A percentile compares a stretch with the other conserved stretches of the same genome.
Conservation (phyloP, 2,113 vertebrate genomes). For the Uropsilus gracilis region DNA sequence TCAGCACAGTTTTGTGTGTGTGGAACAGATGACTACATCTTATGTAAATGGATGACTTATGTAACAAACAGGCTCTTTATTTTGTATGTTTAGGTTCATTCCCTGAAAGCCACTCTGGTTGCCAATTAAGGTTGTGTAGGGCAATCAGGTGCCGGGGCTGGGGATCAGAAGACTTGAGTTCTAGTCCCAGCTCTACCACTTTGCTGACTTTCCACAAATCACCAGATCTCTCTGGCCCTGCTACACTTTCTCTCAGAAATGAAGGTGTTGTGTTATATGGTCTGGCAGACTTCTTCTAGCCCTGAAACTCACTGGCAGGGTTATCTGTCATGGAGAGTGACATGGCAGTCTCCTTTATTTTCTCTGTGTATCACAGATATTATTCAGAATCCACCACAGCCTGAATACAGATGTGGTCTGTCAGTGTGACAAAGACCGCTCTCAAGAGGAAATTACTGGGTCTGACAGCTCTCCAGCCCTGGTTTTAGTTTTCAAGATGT, state of each 20-base stretch:
- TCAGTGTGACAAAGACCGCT: slow-evolving; percentile 62
- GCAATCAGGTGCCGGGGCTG: background rate
- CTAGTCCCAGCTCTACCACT: background rate
- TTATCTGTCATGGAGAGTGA: slow-evolving; percentile 40
- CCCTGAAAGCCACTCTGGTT: too few relatives aligned
- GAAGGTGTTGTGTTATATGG: background rate
- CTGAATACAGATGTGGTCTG: slow-evolving; percentile 74
- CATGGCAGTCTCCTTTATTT: slow-evolving; percentile 49
- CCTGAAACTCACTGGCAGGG: background rate
- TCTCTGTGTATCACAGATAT: slow-evolving; percentile 29
- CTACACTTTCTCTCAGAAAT: background rate
- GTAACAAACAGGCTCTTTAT: background rate
- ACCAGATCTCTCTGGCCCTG: background rate
- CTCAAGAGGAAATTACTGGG: slow-evolving; percentile 55
- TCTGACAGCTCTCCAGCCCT: slow-evolving; percentile 60
- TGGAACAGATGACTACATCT: background rate
- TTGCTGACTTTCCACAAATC: background rate
- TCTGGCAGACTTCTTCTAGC: background rate
- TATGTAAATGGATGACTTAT: background rate
- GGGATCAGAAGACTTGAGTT: background rate
- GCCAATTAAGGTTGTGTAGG: background rate
- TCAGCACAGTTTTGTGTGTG: background rate
- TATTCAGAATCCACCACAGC: slow-evolving; percentile 44
- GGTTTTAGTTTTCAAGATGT: slow-evolving; percentile 56
- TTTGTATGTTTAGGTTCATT: background rate